These are phyloP conservation scores for Enteromius afrohamiltoni DNA, from an alignment of 2,797 vertebrate genomes.

Conservation along the genomic window DNA sequence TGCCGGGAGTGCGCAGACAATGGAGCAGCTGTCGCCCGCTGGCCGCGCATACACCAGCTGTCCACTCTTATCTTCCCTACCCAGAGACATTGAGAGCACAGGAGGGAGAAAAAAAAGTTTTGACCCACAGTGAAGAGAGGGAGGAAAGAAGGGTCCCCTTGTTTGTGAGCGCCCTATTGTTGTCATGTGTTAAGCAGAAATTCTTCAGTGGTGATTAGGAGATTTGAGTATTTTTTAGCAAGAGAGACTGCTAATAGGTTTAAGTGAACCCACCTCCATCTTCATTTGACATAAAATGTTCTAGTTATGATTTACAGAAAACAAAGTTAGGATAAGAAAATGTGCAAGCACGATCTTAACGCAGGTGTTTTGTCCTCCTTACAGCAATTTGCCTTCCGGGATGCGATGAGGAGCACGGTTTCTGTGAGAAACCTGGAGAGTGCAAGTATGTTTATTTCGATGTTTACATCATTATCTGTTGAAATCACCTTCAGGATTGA, in stretches of 20 bases:
- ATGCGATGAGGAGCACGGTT: slow-evolving; percentile 93
- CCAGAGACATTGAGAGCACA: slow-evolving; percentile 89
- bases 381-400: slow-evolving; percentile 94
- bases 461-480: neutral
- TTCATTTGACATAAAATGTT: slow-evolving; percentile 58
- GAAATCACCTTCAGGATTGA: neutral
- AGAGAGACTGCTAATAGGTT: slow-evolving; percentile 67
- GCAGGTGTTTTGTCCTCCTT: slow-evolving; percentile 36
- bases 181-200: slow-evolving; percentile 83
- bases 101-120: slow-evolving; percentile 76
- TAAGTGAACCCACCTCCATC: slow-evolving; percentile 31
- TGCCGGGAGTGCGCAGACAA: slow-evolving; percentile 96
- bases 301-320: slow-evolving; percentile 62
- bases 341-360: slow-evolving; percentile 56
- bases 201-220: slow-evolving; percentile 80
- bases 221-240: slow-evolving; percentile 66
- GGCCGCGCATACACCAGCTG: slow-evolving; percentile 99
- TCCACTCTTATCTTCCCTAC: slow-evolving; percentile 97
- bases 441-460: slow-evolving; percentile 88
- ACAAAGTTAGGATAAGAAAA: slow-evolving; percentile 38
- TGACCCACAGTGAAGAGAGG: slow-evolving; percentile 62
- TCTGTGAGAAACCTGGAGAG: slow-evolving; percentile 94
- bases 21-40: slow-evolving; percentile 99
- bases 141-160: slow-evolving; percentile 85
- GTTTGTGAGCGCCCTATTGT: slow-evolving; percentile 67